Evolutionary conservation across 2,797 vertebrate species (phyloP).

Genomic region (Pipistrellus kuhlii): DNA sequence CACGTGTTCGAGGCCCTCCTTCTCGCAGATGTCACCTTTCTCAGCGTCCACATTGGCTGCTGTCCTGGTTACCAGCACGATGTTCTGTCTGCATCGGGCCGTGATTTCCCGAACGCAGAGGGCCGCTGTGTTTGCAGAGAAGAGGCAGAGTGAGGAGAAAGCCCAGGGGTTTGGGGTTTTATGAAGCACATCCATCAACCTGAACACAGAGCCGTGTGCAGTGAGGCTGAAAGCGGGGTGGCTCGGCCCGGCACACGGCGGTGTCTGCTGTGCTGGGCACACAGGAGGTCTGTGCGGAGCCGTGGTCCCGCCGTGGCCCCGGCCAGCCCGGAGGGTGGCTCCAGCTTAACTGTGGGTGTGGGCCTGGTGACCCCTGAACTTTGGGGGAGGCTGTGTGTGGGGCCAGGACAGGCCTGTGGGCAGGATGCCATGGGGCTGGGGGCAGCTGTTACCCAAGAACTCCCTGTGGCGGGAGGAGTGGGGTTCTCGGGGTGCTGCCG

Average conservation of each 20-base stretch:
- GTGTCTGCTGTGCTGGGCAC: not conserved
- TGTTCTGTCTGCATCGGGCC: not conserved
- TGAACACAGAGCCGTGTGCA: not conserved
- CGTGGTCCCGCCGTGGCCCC: not conserved
- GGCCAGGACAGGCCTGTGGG: not conserved
- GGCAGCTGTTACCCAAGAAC: not conserved
- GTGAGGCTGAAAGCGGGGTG: not conserved
- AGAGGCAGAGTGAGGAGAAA: not conserved
- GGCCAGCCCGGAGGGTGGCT: accelerated
- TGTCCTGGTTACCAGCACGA: not conserved
- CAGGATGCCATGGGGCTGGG: not conserved
- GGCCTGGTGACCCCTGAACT: not conserved
- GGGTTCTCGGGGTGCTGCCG: not conserved
- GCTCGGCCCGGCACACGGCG: not conserved
- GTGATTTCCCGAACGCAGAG: not conserved
- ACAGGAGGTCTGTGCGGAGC: not conserved
- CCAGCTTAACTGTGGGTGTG: not conserved
- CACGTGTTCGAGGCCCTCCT: not conserved
- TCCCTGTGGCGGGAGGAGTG: too few relatives aligned
- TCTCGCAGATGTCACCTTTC: not conserved
- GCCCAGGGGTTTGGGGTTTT: constrained; percentile 46
- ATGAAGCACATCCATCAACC: constrained; percentile 38
- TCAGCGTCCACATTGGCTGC: not conserved
- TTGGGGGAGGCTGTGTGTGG: not conserved
- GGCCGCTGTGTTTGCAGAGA: not conserved